Conservation (phyloP, 2,888 invertebrate genomes). For the Timema cristinae region DNA sequence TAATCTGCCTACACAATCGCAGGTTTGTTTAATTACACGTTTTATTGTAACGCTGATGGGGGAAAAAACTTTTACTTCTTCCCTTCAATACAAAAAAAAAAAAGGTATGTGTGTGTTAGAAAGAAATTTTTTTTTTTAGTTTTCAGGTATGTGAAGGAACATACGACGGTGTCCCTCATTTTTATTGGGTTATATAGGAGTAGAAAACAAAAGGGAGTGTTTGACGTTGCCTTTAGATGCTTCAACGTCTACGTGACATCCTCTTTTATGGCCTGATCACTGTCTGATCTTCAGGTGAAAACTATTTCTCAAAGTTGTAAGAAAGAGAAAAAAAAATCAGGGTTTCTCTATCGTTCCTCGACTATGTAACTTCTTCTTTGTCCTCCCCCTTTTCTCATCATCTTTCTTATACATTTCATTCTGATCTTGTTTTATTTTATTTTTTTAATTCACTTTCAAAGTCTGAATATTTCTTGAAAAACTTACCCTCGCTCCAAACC, state of each 20-base stretch:
- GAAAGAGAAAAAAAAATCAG: not conserved
- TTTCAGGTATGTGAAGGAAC: not conserved
- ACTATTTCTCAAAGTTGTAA: not conserved
- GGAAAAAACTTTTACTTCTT: no score
- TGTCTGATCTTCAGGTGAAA: not conserved
- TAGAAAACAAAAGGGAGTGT: not conserved
- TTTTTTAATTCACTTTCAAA: no score
- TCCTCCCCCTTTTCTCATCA: not conserved
- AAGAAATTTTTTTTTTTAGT: not conserved
- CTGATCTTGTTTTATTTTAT: no score
- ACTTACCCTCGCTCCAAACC: no score
- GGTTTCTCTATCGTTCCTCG: not conserved
- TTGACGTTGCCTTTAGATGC: not conserved
- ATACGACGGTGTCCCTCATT: constrained; percentile 1
- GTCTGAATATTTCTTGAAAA: no score
- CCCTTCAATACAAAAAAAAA: no score
- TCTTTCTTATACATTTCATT: not conserved
- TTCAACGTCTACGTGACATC: constrained; percentile 8
- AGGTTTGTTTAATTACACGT: constrained; percentile 22
- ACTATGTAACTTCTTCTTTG: not conserved
- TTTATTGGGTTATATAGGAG: not conserved
- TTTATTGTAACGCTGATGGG: constrained; percentile 7
- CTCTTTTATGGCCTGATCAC: not conserved
- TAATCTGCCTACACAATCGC: constrained; percentile 19
- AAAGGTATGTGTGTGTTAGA: no score